Conservation (phyloP, 2,888 invertebrate species). For the Eristalis pertinax region DNA sequence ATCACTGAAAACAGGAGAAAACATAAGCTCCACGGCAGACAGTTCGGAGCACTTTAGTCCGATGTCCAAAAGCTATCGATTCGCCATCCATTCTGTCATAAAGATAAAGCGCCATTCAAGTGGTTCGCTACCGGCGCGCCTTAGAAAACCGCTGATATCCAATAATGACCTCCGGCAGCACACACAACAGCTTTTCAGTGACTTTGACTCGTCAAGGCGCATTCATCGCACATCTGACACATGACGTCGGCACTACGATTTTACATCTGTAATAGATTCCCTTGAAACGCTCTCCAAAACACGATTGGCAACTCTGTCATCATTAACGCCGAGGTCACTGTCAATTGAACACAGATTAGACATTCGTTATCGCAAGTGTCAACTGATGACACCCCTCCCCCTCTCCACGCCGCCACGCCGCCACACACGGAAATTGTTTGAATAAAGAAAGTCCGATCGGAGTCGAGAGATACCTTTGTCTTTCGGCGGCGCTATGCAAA, state of each 20-base stretch:
- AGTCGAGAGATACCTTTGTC: background rate
- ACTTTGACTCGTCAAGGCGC: background rate
- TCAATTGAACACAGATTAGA: background rate
- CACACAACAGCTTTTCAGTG: background rate
- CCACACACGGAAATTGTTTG: background rate
- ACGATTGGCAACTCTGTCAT: background rate
- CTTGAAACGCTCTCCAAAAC: background rate
- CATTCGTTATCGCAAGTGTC: background rate
- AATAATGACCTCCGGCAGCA: background rate
- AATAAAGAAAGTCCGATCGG: background rate
- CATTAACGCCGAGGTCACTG: background rate
- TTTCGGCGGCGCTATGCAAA: constrained; percentile 23
- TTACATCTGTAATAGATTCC: background rate
- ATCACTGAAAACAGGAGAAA: background rate
- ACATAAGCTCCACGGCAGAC: background rate
- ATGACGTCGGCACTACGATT: background rate
- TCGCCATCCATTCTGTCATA: background rate
- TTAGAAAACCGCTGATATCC: background rate
- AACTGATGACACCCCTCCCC: background rate
- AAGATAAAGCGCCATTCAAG: background rate
- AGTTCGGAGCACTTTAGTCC: background rate
- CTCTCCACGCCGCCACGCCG: no score
- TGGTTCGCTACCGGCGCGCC: background rate
- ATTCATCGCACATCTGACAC: background rate
- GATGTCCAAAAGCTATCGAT: background rate